A percentile compares a stretch with the other conserved stretches of the same genome.
phyloP scores from a whole-genome alignment of 2,113 vertebrate genomes.

The Cyprinus carpio region DNA sequence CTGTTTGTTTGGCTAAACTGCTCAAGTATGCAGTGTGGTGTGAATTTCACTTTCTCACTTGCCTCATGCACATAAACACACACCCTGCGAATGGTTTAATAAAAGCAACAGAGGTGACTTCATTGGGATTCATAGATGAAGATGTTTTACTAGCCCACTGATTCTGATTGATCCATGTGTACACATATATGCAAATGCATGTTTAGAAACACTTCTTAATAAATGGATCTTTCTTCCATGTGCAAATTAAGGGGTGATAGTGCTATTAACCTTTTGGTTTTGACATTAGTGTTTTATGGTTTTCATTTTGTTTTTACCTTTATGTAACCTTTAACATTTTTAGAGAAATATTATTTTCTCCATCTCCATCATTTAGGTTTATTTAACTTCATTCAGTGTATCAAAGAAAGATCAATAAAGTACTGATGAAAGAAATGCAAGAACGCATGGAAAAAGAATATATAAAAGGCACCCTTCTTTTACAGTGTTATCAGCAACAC shows the following conservation, averaged over 20 bases:
- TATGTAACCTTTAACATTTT: too few relatives aligned
- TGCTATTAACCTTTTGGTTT: too few relatives aligned
- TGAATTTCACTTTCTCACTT: neutral
- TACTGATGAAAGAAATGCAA: neutral
- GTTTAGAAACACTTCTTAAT: too few relatives aligned
- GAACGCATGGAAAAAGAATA: neutral
- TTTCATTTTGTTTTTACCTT: too few relatives aligned
- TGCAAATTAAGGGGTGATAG: too few relatives aligned
- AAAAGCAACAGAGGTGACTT: neutral
- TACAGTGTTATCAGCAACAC: neutral
- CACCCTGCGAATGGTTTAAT: neutral
- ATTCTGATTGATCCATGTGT: neutral
- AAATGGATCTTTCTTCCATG: neutral
- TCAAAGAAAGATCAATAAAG: neutral
- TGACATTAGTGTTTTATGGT: neutral
- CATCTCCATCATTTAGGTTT: neutral
- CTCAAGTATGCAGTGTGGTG: slow-evolving; percentile 6
- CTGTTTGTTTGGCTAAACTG: neutral
- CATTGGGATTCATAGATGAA: neutral
- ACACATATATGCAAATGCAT: neutral
- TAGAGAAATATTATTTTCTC: too few relatives aligned
- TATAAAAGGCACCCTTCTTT: neutral
- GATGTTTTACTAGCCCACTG: neutral
- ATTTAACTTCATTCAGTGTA: neutral
- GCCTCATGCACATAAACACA: neutral